A percentile compares a stretch with the other conserved stretches of the same genome.
Conservation (phyloP, 2,797 vertebrate genomes). For the Huso huso region DNA sequence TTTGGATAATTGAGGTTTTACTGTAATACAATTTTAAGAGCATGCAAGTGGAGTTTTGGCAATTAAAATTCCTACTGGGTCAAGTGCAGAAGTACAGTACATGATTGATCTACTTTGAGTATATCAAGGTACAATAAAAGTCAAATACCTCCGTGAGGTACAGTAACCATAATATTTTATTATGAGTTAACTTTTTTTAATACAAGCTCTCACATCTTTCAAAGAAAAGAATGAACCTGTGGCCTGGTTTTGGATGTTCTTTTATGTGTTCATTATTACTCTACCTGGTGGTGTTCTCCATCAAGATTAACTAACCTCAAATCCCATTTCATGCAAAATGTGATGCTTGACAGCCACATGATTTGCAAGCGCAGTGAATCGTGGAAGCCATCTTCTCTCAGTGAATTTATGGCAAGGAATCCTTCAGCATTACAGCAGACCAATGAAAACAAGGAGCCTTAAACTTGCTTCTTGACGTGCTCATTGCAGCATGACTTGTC, state of each 20-base stretch:
- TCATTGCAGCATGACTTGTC: slow-evolving; percentile 33
- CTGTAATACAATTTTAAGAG: no score
- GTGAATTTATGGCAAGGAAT: slow-evolving; percentile 33
- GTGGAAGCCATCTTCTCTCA: slow-evolving; percentile 17
- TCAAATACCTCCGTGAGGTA: background rate
- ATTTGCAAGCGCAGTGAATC: slow-evolving; percentile 28
- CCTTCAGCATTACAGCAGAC: slow-evolving; percentile 25
- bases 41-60: no score
- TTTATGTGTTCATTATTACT: slow-evolving; percentile 8
- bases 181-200: background rate
- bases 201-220: slow-evolving; percentile 29
- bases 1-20: no score
- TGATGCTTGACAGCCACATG: slow-evolving; percentile 15
- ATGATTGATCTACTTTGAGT: background rate
- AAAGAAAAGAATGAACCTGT: background rate
- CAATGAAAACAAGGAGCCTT: slow-evolving; percentile 20
- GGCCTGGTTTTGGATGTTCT: background rate
- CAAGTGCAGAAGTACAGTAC: background rate
- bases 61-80: background rate
- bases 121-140: background rate
- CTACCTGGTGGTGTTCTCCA: background rate
- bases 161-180: background rate
- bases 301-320: slow-evolving; percentile 15
- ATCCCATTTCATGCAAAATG: slow-evolving; percentile 32
- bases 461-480: slow-evolving; percentile 31